Evolutionary conservation across 2,113 vertebrate genomes (phyloP), one percentile per base, ranked within the genome.

Genomic region (Sigmodon hispidus): DNA sequence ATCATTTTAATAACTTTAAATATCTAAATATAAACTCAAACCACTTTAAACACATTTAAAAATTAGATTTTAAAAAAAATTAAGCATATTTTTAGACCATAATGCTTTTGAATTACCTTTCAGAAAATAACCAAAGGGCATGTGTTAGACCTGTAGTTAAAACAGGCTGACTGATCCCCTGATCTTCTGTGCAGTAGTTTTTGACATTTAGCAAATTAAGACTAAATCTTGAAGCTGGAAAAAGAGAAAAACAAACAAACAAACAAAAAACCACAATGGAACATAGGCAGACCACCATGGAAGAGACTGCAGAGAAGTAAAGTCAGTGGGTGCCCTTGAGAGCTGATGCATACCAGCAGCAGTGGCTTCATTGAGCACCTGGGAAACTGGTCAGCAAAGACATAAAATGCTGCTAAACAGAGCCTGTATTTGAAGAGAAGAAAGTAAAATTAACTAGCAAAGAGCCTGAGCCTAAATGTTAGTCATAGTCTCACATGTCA

Each of bases 131-230:
- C 52, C 72, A 31, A 83, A 86, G 7, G 59, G 59, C 17, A 65
- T 22, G 0, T 63, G 1, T 57, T 94, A 61, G 43, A 48, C 9
- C 61, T 77, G 11, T 34, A 69, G n/a, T 87, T 45, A 61, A 89
- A 94, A 91, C 59, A 24, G 9, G 0, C n/a, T 95, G 29, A 61
- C 19, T 93, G 11, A 59, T 48, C 15, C 19, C 10, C 0, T 16
- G 5, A 67, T 21, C 9, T 67, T 72, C 43, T 75, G 29, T 70
- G n/a, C 24, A 5, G 6, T 75, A 52, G 90, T 57, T 36, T 90
- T 36, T 84, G 36, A 87, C 36, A 94, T 92, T 90, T 87, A 88
- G 13, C 55, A 92, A 95, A 85, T 75, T 63, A 34, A 84, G 85
- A 24, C 48, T 90, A 92, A 83, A 1, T 57, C 92, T 73, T 85